phyloP scores from a whole-genome alignment of 2,888 invertebrate species.

The Flexamia atlantica region DNA sequence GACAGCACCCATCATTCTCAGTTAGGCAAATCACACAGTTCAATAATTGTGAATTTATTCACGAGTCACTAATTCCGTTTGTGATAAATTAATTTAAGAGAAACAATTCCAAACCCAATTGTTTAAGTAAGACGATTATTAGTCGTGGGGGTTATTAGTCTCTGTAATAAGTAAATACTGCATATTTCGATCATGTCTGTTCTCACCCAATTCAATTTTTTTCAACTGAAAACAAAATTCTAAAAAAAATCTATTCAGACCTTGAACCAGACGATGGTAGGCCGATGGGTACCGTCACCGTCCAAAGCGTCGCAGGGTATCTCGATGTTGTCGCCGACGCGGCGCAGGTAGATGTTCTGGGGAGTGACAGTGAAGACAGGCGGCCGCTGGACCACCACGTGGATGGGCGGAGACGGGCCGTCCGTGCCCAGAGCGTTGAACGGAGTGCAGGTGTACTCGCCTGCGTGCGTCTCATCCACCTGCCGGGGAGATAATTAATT shows the following conservation, averaged over 20 bases:
- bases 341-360: slow-evolving; percentile 89
- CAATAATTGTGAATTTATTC: too few species aligned
- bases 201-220: too few species aligned
- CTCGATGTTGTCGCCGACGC: slow-evolving; percentile 87
- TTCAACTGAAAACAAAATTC: too few species aligned
- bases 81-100: too few species aligned
- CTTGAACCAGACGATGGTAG: slow-evolving; percentile 83
- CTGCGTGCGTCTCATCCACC: slow-evolving; percentile 91
- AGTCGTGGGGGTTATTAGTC: too few species aligned
- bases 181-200: too few species aligned
- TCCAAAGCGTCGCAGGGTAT: slow-evolving; percentile 90
- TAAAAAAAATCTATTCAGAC: slow-evolving; percentile 73
- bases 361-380: slow-evolving; percentile 90
- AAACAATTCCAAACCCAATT: too few species aligned
- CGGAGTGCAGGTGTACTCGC: slow-evolving; percentile 94
- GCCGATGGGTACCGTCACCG: slow-evolving; percentile 82
- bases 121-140: too few species aligned
- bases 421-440: slow-evolving; percentile 93
- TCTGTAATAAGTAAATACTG: too few species aligned
- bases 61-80: too few species aligned
- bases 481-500: slow-evolving; percentile 66
- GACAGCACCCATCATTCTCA: too few species aligned
- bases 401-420: slow-evolving; percentile 90
- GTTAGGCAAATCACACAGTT: too few species aligned
- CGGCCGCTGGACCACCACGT: slow-evolving; percentile 90